A percentile compares a stretch with the other conserved stretches of the same genome.
phyloP scores from a whole-genome alignment of 2,888 invertebrate species.

The Habrosyne pyritoides region DNA sequence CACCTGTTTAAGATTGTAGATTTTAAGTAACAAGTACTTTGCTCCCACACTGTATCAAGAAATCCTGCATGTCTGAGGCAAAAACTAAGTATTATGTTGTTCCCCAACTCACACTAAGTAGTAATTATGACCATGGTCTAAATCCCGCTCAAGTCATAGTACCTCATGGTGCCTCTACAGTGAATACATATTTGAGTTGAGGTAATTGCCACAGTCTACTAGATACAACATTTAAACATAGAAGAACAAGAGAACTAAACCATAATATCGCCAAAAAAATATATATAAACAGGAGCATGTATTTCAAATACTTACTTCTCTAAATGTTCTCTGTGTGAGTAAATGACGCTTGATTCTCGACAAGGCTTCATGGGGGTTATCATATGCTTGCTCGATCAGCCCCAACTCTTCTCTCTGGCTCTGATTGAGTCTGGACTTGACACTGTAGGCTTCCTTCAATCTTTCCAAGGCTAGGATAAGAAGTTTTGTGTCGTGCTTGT shows the following conservation, averaged over 20 bases:
- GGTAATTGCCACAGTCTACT: no score
- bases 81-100: no score
- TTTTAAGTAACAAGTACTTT: slow-evolving; percentile 16
- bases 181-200: no score
- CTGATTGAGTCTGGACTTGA: slow-evolving; percentile 98
- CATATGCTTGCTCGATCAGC: slow-evolving; percentile 99
- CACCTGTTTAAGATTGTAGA: slow-evolving; percentile 79
- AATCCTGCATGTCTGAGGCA: no score
- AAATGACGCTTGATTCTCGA: slow-evolving; percentile 99
- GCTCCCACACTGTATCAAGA: no score
- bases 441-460: slow-evolving; percentile 98
- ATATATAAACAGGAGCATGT: slow-evolving; percentile 6
- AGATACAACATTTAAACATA: no score
- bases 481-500: slow-evolving; percentile 99
- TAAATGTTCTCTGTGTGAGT: slow-evolving; percentile 98
- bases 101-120: no score
- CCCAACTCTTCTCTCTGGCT: slow-evolving; percentile 99
- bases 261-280: not conserved
- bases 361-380: slow-evolving; percentile 99
- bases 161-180: no score
- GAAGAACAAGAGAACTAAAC: not conserved
- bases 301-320: slow-evolving; percentile 94
- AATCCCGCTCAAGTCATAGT: no score
- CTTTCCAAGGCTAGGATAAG: slow-evolving; percentile 98
- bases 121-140: no score